Evolutionary conservation across 2,113 vertebrate genomes (phyloP), one percentile per base, ranked within the genome.

Genomic region (Rhinoptilus africanus): DNA sequence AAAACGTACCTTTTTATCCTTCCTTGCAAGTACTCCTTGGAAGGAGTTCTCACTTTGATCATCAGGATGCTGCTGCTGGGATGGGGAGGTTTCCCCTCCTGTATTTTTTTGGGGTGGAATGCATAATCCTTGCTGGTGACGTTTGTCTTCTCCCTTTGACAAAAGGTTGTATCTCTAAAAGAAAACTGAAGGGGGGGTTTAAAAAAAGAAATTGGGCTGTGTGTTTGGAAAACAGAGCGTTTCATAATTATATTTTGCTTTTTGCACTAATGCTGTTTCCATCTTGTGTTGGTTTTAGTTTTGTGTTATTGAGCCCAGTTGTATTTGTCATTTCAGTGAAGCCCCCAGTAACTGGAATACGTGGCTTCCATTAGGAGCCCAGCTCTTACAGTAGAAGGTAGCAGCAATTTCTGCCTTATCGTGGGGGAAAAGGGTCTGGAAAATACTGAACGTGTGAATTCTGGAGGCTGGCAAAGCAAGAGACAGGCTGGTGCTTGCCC

Each of bases 21-120:
- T 96, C 92, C 97, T 94, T 88, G 96, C 95, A 97, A 96, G 90
- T 8, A 48, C 34, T 64, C 85, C 82, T 45, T 85, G 97, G 93
- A 96, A 93, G 89, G 93, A 97, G 96, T 56, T 91, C 98, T 98
- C 97, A 37, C 98, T 98, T 97, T 96, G 98, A 97, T 98, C 60
- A 41, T 93, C 77, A 83, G 63, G 96, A 13, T 30, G 28, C 97
- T 97, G 97, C 98, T 96, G 98, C 98, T 97, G 98, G 97, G 98
- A 94, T 96, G 28, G 39, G 37, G 24, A 23, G 34, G 94, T 97
- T 20, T 7, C 9, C 12, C 37, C 23, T 3, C 24, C 8, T 3
- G 12, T 26, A 35, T 78, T 74, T 1, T 2, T 4, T 15, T 2
- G 13, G 68, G 60, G 69, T 84, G 59, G 74, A 51, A n/a, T 7